Evolutionary conservation across 2,113 vertebrate species (phyloP), one percentile per base, ranked within the genome.

Genomic region (Scalopus aquaticus): DNA sequence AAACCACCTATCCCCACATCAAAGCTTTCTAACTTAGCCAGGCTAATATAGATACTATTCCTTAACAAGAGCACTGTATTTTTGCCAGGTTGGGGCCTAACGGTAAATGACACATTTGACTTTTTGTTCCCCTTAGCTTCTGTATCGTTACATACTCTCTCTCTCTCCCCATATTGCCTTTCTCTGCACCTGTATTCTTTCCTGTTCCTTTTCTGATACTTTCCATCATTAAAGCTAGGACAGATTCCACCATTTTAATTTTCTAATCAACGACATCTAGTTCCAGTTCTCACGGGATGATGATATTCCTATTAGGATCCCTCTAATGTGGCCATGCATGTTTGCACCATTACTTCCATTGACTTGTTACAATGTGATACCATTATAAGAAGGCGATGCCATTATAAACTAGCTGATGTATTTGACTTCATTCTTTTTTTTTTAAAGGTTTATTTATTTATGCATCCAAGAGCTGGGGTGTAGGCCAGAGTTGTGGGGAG

Each of bases 121-220:
- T 64, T 2, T 70, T 3, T 44, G 65, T n/a, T 11, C 30, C 28
- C 60, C 28, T 56, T 56, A 56, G 6, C 7, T 56, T 56, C 54
- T 35, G 10, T 35, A n/a, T 44, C 19, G 44, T 72, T 83, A 24
- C 1, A 32, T 30, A 26, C 9, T 1, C 9, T 17, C 0, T 58
- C 22, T 70, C 12, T 62, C 62, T 2, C 16, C 56, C 28, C 6
- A 46, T 16, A 5, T 20, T 28, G 4, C 6, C 2, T 24, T 32
- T 4, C 13, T 20, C 26, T 6, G 11, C 5, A 2, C 7, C 6
- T 3, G 0, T 2, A 10, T n/a, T 42, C 22, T 16, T 62, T 24
- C 62, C 72, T 83, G 46, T 56, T 56, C 16, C 26, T 91, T 30
- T 91, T 22, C 51, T 60, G 51, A 62, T 67, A 46, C 58, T 84